Base-by-base conservation (phyloP, 2,888 invertebrate species). In the Phengaris alcon region DNA sequence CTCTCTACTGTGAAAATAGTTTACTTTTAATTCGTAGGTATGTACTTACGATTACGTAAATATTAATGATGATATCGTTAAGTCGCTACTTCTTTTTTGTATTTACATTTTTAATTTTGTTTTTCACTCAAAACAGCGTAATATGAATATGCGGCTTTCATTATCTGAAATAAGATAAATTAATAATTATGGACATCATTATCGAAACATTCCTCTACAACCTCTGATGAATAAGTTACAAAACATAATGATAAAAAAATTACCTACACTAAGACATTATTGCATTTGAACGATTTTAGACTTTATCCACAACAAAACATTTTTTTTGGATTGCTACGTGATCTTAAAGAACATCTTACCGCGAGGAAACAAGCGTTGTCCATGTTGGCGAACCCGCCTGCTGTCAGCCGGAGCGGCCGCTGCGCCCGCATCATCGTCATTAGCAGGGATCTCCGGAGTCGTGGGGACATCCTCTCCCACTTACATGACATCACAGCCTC, bases 381-480 rank as follows among this genome's bases (percentile, higher is more conserved):
- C 87, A 94, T 90, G 74, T 89, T 82, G 5, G 91, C 85, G 79
- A 93, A 94, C 0, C 93, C 93, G 0, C 93, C 94, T 0, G 94
- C 93, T 0, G 90, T 87, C 6, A 94, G 86, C 0, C 87, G 84
- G 0, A 93, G 83, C 0, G 93, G 93, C 0, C 88, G 84, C 79
- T 94, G 94, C 0, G 94, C 89, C 13, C 93, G 82, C 84, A 89
- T 85, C 88, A 93, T 92, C 78, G 86, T 86, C 79, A 92, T 77
- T 57, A 88, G 75, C 35, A 94, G 82, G 55, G 85, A 79, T 0
- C 83, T 80, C 0, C 90, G 90, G 3, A 85, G 84, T 2, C 84
- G 84, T 0, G 85, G 79, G 12, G 90, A 81, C 85, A 90, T 86
- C 2, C 84, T 83, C 79, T 93, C 92, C 93, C 93, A 93, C 54